Evolutionary conservation across 37 sponge, comb jelly and placozoan species (phyloP), one percentile per base, ranked within the genome.

Genomic region (Theonella swinhoei): DNA sequence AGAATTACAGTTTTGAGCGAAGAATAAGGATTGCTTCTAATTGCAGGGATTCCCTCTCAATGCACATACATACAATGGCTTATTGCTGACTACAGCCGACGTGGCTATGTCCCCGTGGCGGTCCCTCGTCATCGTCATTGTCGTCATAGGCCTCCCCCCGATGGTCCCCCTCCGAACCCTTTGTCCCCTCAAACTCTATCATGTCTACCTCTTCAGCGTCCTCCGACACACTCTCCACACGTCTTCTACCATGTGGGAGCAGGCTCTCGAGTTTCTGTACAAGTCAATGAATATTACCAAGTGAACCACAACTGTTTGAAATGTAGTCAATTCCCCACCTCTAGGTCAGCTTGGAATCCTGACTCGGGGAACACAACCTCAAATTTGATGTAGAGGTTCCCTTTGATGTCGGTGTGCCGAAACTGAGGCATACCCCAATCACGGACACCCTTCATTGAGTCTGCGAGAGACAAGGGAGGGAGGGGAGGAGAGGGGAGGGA

Each of bases 381-480:
- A 80, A 98, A 98, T 26, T 86, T 76, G 43, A 98, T 76, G 86
- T 95, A 95, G n/a, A 98, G 84, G 81, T 98, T 90, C 0, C 98
- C 98, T 47, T 84, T 87, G 33, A 80, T 26, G 1, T 81, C 74
- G 22, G 84, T 75, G 30, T 70, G 84, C 1, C 88, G 70, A 28
- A 42, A 61, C 23, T 70, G 17, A 0, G 92, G 94, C 98, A 98
- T 93, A 0, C 98, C 98, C 70, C 95, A 93, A 1, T 72, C 89
- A 35, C 34, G 29, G 19, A 98, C 36, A 23, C 83, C 92, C 19
- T 74, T 80, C 3, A 92, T 76, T 1, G 72, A 85, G n/a, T 41
- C 95, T 85, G 85, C 23, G 42, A 65, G 39, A n/a, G n/a, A n/a
- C n/a, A n/a, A n/a, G n/a, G n/a, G n/a, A n/a, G n/a, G n/a, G 23